Percentiles rank a stretch among this genome's conserved stretches.
These are phyloP conservation scores for Collichthys lucidus DNA, from an alignment of 2,113 vertebrate species.

Conservation along the genomic window DNA sequence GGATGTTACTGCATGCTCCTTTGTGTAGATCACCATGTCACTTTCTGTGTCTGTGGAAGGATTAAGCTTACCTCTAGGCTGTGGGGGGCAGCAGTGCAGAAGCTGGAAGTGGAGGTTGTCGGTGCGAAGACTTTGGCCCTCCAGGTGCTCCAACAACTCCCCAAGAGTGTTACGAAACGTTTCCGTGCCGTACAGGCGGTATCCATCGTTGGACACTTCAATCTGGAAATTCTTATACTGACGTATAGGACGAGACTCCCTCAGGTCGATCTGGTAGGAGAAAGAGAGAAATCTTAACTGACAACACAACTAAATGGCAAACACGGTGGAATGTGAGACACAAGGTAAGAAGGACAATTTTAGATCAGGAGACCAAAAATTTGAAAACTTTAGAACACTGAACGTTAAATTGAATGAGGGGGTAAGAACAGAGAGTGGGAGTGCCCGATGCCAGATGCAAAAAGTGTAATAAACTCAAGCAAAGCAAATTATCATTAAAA, in stretches of 20 bases:
- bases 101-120: slow-evolving; percentile 96
- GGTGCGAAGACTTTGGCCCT: slow-evolving; percentile 92
- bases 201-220: slow-evolving; percentile 85
- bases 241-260: slow-evolving; percentile 68
- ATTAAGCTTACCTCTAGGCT: slow-evolving; percentile 88
- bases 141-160: slow-evolving; percentile 93
- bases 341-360: not conserved
- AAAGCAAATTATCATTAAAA: not conserved
- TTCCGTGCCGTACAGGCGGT: slow-evolving; percentile 88
- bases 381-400: not conserved
- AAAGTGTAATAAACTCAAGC: not conserved
- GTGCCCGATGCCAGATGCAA: no score
- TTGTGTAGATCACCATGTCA: not conserved
- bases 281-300: not conserved
- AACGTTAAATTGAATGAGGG: not conserved
- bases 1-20: not conserved
- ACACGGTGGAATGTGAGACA: not conserved
- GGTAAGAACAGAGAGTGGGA: not conserved
- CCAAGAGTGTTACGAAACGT: slow-evolving; percentile 84
- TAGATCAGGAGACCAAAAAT: not conserved
- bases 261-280: slow-evolving; percentile 63
- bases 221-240: slow-evolving; percentile 99
- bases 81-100: slow-evolving; percentile 93
- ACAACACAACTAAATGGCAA: not conserved
- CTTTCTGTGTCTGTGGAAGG: not conserved